Conservation (phyloP, 1,140 invertebrate species). For the Cydia strobilella region DNA sequence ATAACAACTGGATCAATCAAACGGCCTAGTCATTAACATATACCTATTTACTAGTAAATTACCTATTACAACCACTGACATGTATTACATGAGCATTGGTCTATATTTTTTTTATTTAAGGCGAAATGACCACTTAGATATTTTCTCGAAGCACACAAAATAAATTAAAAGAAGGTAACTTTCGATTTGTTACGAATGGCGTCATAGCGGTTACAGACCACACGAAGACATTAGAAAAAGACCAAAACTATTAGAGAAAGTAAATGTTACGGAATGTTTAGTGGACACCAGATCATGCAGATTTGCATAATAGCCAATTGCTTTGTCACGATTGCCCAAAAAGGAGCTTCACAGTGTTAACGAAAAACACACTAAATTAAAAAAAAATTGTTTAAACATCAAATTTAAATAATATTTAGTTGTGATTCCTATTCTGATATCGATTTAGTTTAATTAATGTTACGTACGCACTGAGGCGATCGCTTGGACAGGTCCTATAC, state of each 20-base stretch:
- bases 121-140: neutral
- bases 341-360: no score
- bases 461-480: no score
- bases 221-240: slow-evolving; percentile 27
- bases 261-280: slow-evolving; percentile 30
- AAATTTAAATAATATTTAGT: no score
- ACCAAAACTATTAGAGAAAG: slow-evolving; percentile 23
- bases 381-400: no score
- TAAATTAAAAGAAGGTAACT: slow-evolving; percentile 30
- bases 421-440: no score
- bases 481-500: no score
- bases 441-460: no score
- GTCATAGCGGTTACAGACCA: slow-evolving; percentile 28
- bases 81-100: slow-evolving; percentile 4
- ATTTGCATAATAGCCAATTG: slow-evolving; percentile 26
- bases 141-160: slow-evolving; percentile 15
- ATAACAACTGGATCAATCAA: no score
- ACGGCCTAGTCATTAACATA: no score
- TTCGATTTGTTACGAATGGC: slow-evolving; percentile 24
- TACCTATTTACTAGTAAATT: no score
- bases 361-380: no score
- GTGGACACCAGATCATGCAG: neutral
- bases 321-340: neutral
- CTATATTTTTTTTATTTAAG: neutral
- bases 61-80: neutral